A percentile compares a stretch with the other conserved stretches of the same genome.
These are phyloP conservation scores for Sphinx pinastri DNA, from an alignment of 2,888 invertebrate genomes.

Conservation along the genomic window DNA sequence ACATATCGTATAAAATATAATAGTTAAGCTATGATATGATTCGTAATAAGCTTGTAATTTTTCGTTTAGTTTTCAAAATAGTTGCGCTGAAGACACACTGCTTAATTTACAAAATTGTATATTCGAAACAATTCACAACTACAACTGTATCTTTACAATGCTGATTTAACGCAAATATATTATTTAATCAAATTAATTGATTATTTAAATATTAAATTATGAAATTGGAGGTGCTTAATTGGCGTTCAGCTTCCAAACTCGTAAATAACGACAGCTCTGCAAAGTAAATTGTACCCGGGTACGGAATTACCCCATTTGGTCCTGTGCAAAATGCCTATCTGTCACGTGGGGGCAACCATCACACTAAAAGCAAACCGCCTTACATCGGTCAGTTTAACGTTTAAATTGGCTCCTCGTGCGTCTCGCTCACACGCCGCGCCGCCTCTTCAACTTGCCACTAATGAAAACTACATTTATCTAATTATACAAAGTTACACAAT, in stretches of 20 bases:
- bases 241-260: neutral
- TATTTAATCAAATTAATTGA: no score
- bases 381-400: conserved; percentile 16
- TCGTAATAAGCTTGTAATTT: no score
- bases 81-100: no score
- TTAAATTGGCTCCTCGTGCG: neutral
- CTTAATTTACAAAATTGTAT: no score
- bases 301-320: neutral
- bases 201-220: neutral
- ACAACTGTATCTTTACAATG: no score
- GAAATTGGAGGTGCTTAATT: neutral
- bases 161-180: no score
- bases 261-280: neutral
- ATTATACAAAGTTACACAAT: conserved; percentile 32
- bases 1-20: no score
- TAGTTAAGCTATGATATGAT: no score
- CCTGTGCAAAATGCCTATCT: conserved; percentile 1
- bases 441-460: conserved; percentile 17
- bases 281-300: neutral
- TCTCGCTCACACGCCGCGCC: neutral
- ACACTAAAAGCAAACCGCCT: conserved; percentile 11
- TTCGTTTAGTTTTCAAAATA: no score
- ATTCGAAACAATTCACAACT: no score
- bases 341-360: neutral
- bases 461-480: conserved; percentile 33